Percentiles rank a stretch among this genome's conserved stretches.
Conservation (phyloP, 2,888 invertebrate genomes). For the Didymodactylos carnosus region DNA sequence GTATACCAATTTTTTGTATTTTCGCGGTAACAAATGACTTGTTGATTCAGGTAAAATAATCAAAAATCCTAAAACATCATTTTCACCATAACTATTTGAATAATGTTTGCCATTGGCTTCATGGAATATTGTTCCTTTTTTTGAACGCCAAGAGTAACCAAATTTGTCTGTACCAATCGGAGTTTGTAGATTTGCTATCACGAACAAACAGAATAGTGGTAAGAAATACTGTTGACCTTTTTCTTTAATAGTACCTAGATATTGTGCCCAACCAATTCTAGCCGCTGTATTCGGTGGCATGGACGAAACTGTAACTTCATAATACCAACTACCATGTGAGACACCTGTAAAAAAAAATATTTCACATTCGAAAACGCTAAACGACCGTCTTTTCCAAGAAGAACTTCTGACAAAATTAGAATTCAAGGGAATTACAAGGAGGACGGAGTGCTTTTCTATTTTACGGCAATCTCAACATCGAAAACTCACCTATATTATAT, state of each 20-base stretch:
- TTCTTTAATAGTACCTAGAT: no score
- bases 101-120: constrained; percentile 74
- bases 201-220: no score
- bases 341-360: constrained; percentile 48
- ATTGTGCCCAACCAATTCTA: constrained; percentile 83
- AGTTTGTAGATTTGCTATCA: constrained; percentile 76
- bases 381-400: no score
- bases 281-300: constrained; percentile 81
- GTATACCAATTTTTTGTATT: constrained; percentile 7
- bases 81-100: constrained; percentile 57
- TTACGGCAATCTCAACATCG: no score
- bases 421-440: no score
- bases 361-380: constrained; percentile 9
- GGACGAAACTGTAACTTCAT: constrained; percentile 72
- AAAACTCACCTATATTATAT: no score
- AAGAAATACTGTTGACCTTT: no score
- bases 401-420: no score
- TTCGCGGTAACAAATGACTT: background rate
- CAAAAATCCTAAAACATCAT: constrained; percentile 75
- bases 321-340: constrained; percentile 76
- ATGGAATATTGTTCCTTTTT: constrained; percentile 57
- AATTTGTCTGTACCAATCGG: constrained; percentile 96
- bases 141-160: constrained; percentile 88
- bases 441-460: no score
- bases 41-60: constrained; percentile 45